Base-by-base conservation (phyloP, 1,140 invertebrate genomes). In the Drosophila subobscura region DNA sequence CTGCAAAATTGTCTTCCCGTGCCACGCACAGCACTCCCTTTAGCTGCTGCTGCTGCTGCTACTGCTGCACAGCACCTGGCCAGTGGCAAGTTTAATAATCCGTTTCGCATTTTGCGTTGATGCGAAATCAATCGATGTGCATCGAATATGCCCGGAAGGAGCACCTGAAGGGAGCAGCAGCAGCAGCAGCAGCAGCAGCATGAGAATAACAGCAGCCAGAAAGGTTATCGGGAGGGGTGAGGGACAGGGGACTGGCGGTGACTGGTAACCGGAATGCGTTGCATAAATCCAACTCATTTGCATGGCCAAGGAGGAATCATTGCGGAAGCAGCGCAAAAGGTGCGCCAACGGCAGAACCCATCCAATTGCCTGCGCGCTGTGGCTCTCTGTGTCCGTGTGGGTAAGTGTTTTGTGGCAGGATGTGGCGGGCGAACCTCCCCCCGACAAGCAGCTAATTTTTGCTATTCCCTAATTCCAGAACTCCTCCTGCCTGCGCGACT, bases 111-210 rank as follows among this genome's bases (percentile, higher is more conserved):
- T 75, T 75, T 74, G 72, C 71, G 72, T 75, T 85, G 80, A 85
- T 85, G 80, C 81, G 80, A 77, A 80, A 70, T 73, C 81, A 85
- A 85, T 85, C 77, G 80, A 71, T 80, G 81, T 64, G 57, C 73
- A 64, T 73, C 72, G 73, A 77, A 70, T 76, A 75, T 85, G 75
- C 73, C 81, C 77, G 68, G 67, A 71, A 72, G 66, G 54, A 63
- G 54, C 33, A 23, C 45, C 46, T 37, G 33, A 61, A 23, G 65
- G 65, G 51, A 51, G 59, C 10, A 49, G 49, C 45, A 27, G n/a
- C 47, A 29, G 10, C 1, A 37, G 33, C 33, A 25, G 25, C 1
- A n/a, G 33, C 6, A 37, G 23, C 29, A 52, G 54, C 20, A 20
- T 20, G 16, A 20, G 16, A 20, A 20, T 20, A 20, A 20, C 1